Percentiles rank a stretch among this genome's conserved stretches.
Evolutionary conservation across 2,797 vertebrate species (phyloP).

Genomic region (Sarcophilus harrisii): DNA sequence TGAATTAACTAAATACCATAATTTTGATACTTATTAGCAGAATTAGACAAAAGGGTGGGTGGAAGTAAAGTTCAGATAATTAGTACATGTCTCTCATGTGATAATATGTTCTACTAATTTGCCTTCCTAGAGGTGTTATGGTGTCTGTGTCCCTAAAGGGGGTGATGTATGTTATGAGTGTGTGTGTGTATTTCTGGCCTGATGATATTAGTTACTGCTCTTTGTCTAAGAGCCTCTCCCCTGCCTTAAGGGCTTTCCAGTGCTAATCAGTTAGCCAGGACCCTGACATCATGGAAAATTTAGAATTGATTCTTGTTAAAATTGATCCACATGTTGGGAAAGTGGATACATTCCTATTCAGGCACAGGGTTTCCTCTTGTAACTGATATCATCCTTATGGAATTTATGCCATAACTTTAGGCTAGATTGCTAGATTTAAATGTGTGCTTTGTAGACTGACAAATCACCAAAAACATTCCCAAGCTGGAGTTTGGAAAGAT

Average conservation of each 20-base stretch:
- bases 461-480: background rate
- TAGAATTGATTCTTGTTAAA: slow-evolving; percentile 27
- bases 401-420: slow-evolving; percentile 18
- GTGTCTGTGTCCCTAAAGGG: background rate
- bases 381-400: background rate
- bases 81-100: background rate
- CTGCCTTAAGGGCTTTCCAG: background rate
- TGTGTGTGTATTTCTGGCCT: background rate
- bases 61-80: background rate
- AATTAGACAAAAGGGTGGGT: background rate
- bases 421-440: slow-evolving; percentile 44
- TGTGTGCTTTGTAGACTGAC: background rate
- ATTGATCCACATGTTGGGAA: background rate
- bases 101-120: background rate
- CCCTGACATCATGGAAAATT: background rate
- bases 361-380: background rate
- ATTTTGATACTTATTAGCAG: background rate
- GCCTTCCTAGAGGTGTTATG: background rate
- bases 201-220: background rate
- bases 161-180: background rate
- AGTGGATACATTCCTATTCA: slow-evolving; percentile 13
- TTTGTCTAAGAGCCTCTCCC: background rate
- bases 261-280: background rate
- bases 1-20: background rate
- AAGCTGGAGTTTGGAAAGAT: background rate